These are phyloP conservation scores for Harlomillsia oculata DNA, from an alignment of 1,140 invertebrate genomes.

Conservation along the genomic window DNA sequence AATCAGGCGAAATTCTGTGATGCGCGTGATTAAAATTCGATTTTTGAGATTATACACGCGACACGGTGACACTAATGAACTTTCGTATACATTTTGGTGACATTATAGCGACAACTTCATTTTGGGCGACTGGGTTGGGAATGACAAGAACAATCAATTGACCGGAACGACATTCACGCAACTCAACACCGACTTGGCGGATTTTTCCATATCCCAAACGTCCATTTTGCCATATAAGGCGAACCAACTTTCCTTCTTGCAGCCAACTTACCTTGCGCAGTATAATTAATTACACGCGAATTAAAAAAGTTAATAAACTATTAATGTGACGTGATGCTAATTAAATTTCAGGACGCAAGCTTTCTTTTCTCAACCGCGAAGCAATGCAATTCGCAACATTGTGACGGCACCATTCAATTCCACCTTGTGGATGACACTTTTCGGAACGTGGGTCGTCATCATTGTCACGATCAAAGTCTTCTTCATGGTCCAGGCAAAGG, in stretches of 20 bases:
- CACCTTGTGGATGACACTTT: slow-evolving; percentile 4
- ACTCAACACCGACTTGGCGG: neutral
- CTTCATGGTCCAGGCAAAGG: neutral
- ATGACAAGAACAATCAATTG: neutral
- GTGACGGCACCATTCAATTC: slow-evolving; percentile 1
- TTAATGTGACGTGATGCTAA: neutral
- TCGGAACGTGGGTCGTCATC: neutral
- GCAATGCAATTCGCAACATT: slow-evolving; percentile 1
- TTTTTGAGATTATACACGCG: neutral
- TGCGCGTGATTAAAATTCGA: neutral
- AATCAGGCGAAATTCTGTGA: no score
- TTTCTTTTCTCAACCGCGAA: slow-evolving; percentile 13
- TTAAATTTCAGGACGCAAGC: slow-evolving; percentile 10
- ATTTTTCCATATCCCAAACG: neutral
- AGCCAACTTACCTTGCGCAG: neutral
- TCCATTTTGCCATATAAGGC: neutral
- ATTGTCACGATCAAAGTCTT: neutral
- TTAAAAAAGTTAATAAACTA: neutral
- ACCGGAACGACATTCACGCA: neutral
- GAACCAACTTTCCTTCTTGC: slow-evolving; percentile 1
- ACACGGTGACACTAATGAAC: no score
- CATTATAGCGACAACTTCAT: neutral
- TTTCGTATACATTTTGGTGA: neutral
- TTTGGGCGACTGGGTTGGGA: neutral
- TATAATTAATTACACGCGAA: neutral